Evolutionary conservation across 2,113 vertebrate genomes (phyloP), one percentile per base, ranked within the genome.

Genomic region (Macrotus californicus): DNA sequence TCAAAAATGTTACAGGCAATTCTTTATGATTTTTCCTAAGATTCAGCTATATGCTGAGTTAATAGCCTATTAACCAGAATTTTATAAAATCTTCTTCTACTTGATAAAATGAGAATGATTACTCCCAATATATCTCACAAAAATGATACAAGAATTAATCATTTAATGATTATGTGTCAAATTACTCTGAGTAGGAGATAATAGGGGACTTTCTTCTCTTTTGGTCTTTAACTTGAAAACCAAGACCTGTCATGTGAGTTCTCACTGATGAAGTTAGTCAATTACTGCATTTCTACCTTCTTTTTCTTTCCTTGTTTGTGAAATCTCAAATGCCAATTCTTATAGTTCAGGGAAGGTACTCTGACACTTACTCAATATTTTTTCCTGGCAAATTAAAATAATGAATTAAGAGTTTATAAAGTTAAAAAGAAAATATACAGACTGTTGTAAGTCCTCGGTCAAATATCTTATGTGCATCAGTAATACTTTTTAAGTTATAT

Each of bases 111-210:
- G 21, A 72, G 19, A 86, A 96, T 41, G 12, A 84, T 69, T 87
- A 5, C n/a, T 94, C 75, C 5, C 31, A 84, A 70, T 92, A 83
- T 61, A 94, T 64, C 59, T 84, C 64, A 87, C 21, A 82, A 84
- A 64, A 59, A 87, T 95, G 6, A 46, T 80, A 75, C 59, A 86
- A 92, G 31, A 92, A 90, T 95, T 94, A 94, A 95, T 85, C 95
- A 91, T 73, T 89, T 93, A 91, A 95, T 93, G 56, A 80, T 92
- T 81, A 61, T 89, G 56, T 89, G 87, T 94, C 75, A 96, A 61
- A 73, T 89, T 94, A 70, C 11, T 80, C 7, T 91, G 54, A 91
- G n/a, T 50, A 76, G 21, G 39, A 18, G 19, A 87, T 94, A 84
- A 94, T 39, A 70, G 41, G 7, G 9, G 10, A 36, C 87, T 76